Base-by-base conservation (phyloP, 37 sponge, comb jelly and placozoan genomes). In the Tethya wilhelma region DNA sequence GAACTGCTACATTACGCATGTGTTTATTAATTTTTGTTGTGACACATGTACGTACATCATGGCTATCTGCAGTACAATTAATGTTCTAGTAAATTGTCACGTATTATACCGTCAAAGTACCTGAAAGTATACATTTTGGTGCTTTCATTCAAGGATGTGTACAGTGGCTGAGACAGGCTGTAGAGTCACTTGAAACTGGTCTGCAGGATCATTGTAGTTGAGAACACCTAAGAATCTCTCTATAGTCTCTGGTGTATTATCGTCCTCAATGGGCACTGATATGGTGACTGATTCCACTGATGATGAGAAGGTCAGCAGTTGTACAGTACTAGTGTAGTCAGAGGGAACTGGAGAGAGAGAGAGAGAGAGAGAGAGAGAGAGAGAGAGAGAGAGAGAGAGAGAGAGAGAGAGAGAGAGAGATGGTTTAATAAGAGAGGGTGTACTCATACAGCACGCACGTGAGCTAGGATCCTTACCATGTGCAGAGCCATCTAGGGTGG, bases 361-460 rank as follows among this genome's bases (percentile, higher is more conserved):
- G 78, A 77, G 78, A 77, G 78, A 77, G 78, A 77, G 78, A 77
- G 78, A 77, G 78, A 77, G 78, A 77, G 78, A 77, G 78, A 77
- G 78, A 77, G 78, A 77, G 78, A 77, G 74, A 77, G 78, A 77
- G 65, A 77, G 78, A 77, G 78, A 77, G 78, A 77, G 78, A 77
- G 78, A 77, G 78, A 77, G 78, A 77, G 78, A 63, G 65, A 63
- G 59, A 77, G 77, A n/a, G 28, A 60, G 63, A 74, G 75, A 74
- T 57, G 56, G 75, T 56, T 57, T 56, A 37, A 56, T 57, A 74
- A 37, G 58, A 74, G 76, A 57, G 14, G 8, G n/a, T n/a, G n/a
- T n/a, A n/a, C n/a, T n/a, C n/a, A n/a, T n/a, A n/a, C n/a, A n/a
- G n/a, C n/a, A n/a, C n/a, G n/a, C n/a, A n/a, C n/a, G n/a, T n/a